Evolutionary conservation across 2,113 vertebrate species (phyloP).

Genomic region (Chionomys nivalis): DNA sequence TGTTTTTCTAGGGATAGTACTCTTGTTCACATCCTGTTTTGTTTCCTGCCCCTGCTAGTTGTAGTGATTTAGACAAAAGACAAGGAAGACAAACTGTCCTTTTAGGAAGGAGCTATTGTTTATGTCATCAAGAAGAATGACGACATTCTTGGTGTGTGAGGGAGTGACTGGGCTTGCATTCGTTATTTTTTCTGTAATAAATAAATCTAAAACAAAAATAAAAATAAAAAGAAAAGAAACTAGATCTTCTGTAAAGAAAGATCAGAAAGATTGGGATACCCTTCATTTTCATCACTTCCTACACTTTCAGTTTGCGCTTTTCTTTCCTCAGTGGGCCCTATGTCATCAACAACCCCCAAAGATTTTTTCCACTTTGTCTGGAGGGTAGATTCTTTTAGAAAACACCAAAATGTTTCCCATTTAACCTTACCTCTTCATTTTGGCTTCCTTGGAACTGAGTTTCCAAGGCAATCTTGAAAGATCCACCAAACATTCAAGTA

Average conservation of each 20-base stretch:
- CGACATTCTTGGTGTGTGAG: conserved; percentile 94
- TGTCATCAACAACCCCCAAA: not conserved
- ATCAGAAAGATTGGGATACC: not conserved
- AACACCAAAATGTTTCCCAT: not conserved
- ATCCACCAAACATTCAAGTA: not conserved
- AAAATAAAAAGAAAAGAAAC: not conserved
- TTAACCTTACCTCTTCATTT: not conserved
- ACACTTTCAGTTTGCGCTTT: too few species aligned
- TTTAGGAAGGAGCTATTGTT: conserved; percentile 99
- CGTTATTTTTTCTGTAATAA: not conserved
- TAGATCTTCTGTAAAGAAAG: not conserved
- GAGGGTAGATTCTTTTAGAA: not conserved
- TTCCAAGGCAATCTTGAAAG: not conserved
- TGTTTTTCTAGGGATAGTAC: conserved; percentile 37
- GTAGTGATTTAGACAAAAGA: conserved; percentile 97
- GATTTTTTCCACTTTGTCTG: not conserved
- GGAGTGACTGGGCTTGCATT: conserved; percentile 93
- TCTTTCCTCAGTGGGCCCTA: not conserved
- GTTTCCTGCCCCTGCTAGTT: conserved; percentile 85
- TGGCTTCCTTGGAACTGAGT: not conserved
- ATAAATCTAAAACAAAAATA: not conserved
- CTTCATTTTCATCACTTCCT: not conserved
- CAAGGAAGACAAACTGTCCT: conserved; percentile 98
- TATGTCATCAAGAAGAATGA: conserved; percentile 99
- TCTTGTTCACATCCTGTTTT: conserved; percentile 39